These are phyloP conservation scores for Siphonodentalium dalli DNA, from an alignment of 2,888 invertebrate genomes.

Conservation along the genomic window DNA sequence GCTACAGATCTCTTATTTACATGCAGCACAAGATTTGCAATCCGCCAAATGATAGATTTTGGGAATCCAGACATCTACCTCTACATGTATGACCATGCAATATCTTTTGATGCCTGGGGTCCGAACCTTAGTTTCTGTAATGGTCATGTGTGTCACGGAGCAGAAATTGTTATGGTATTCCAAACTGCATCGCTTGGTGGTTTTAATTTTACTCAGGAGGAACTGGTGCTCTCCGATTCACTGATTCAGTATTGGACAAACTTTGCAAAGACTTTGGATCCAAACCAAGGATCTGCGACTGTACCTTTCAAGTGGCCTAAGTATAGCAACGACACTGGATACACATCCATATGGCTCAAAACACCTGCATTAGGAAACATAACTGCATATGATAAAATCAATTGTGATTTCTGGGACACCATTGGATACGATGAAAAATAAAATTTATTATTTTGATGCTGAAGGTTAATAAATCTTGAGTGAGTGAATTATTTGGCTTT, in stretches of 20 bases:
- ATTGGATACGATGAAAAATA: slow-evolving; percentile 47
- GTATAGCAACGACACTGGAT: slow-evolving; percentile 24
- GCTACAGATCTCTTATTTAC: slow-evolving; percentile 47
- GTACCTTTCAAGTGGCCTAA: slow-evolving; percentile 34
- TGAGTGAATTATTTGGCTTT: no score
- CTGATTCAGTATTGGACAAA: slow-evolving; percentile 54
- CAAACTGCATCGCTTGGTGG: slow-evolving; percentile 35
- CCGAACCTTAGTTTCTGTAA: slow-evolving; percentile 45
- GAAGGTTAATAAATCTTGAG: no score
- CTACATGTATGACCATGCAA: slow-evolving; percentile 45
- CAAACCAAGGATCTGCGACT: slow-evolving; percentile 28
- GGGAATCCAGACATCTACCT: slow-evolving; percentile 26
- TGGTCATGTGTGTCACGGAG: slow-evolving; percentile 49
- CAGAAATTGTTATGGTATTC: slow-evolving; percentile 49
- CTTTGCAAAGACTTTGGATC: slow-evolving; percentile 53
- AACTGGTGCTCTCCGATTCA: slow-evolving; percentile 32
- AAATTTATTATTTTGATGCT: no score
- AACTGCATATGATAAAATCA: slow-evolving; percentile 26
- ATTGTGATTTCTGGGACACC: slow-evolving; percentile 52
- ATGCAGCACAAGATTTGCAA: slow-evolving; percentile 40
- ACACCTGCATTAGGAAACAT: slow-evolving; percentile 34
- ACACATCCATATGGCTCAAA: slow-evolving; percentile 32
- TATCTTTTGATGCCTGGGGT: slow-evolving; percentile 46
- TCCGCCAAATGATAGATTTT: slow-evolving; percentile 20
- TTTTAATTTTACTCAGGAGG: slow-evolving; percentile 38